Evolutionary conservation across 2,888 invertebrate genomes (phyloP), one percentile per base, ranked within the genome.

Genomic region (Lobophora halterata): DNA sequence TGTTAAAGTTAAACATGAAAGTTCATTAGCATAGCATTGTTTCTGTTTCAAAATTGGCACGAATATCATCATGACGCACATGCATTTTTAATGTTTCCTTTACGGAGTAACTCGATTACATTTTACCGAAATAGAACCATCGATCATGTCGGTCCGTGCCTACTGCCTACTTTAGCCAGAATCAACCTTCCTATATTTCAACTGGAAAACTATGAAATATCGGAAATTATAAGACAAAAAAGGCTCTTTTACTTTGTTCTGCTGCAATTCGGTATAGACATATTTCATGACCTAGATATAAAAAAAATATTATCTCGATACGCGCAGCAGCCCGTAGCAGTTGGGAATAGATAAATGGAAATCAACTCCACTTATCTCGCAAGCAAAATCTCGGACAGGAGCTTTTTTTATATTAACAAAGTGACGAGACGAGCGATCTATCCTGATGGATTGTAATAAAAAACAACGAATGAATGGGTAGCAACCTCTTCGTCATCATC

Each of bases 401-500:
- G n/a, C n/a, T n/a, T n/a, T n/a, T n/a, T n/a, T n/a, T n/a, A n/a
- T n/a, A n/a, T n/a, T n/a, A n/a, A n/a, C n/a, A n/a, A n/a, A n/a
- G n/a, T n/a, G n/a, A n/a, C n/a, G n/a, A n/a, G n/a, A n/a, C n/a
- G n/a, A n/a, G n/a, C n/a, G n/a, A n/a, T n/a, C n/a, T n/a, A n/a
- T n/a, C n/a, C n/a, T n/a, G n/a, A n/a, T n/a, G n/a, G n/a, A n/a
- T n/a, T n/a, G n/a, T n/a, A n/a, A n/a, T n/a, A n/a, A n/a, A n/a
- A n/a, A n/a, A n/a, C n/a, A n/a, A n/a, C n/a, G n/a, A n/a, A n/a
- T n/a, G n/a, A n/a, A n/a, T n/a, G n/a, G n/a, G n/a, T n/a, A 24
- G 17, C 1, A 51, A 66, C 71, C 61, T 65, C 59, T 9, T 67
- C 62, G 2, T 56, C 48, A 12, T 61, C 42, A 7, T 46, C 46